Evolutionary conservation across 2,888 invertebrate species (phyloP).

Genomic region (Nomada flava): DNA sequence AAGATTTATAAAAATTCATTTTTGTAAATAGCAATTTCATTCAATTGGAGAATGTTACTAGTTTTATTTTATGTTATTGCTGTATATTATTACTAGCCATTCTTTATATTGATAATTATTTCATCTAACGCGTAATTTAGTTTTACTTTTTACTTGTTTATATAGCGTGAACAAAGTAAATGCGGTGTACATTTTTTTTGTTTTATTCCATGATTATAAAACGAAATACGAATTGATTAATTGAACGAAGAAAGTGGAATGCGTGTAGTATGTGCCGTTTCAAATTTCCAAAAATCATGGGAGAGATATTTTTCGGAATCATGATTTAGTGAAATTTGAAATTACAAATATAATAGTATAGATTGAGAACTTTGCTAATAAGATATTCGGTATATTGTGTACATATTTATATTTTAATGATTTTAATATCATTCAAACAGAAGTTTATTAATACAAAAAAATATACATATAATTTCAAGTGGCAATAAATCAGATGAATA

Average conservation of each 20-base stretch:
- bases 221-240: constrained; percentile 42
- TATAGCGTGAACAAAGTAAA: constrained; percentile 23
- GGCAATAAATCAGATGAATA: background rate
- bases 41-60: constrained; percentile 30
- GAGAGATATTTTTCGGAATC: constrained; percentile 4
- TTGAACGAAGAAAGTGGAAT: constrained; percentile 22
- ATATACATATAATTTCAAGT: background rate
- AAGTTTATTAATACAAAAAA: background rate
- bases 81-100: constrained; percentile 43
- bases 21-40: constrained; percentile 34
- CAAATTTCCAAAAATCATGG: constrained; percentile 45
- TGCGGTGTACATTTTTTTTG: constrained; percentile 19
- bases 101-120: constrained; percentile 35
- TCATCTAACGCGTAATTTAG: constrained; percentile 39
- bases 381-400: constrained; percentile 50
- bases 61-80: constrained; percentile 38
- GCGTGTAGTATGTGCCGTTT: constrained; percentile 31
- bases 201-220: constrained; percentile 32
- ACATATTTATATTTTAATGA: background rate
- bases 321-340: constrained; percentile 43
- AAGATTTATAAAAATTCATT: constrained; percentile 13
- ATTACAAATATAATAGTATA: constrained; percentile 52
- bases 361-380: constrained; percentile 40
- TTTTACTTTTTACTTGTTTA: constrained; percentile 45
- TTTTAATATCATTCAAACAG: constrained; percentile 3